Percentiles rank a stretch among this genome's conserved stretches.
Evolutionary conservation across 1,140 invertebrate genomes (phyloP).

Genomic region (Lepidostoma basale): DNA sequence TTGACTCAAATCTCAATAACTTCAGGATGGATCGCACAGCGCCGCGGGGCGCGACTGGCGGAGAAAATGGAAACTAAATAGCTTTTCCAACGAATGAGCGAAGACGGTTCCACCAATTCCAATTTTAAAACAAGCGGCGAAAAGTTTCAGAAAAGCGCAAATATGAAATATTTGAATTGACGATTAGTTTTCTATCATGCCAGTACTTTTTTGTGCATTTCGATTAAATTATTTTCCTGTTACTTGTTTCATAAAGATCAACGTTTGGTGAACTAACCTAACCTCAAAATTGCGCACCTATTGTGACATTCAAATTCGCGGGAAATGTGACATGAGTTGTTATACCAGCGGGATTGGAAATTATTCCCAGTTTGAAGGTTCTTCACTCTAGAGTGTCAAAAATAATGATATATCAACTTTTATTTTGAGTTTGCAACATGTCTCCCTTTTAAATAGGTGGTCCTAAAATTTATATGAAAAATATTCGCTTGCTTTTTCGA

Average conservation of each 20-base stretch:
- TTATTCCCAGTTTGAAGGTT: background rate
- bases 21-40: background rate
- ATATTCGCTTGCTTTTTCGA: no score
- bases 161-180: background rate
- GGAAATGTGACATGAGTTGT: constrained; percentile 18
- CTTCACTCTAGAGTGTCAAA: background rate
- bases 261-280: constrained; percentile 10
- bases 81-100: constrained; percentile 18
- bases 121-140: background rate
- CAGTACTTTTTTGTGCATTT: background rate
- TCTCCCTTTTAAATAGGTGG: no score
- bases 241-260: background rate
- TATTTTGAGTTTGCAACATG: background rate
- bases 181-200: background rate
- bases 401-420: background rate
- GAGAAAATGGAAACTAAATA: constrained; percentile 24
- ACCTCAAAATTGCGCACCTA: constrained; percentile 11
- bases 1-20: background rate
- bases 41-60: constrained; percentile 28
- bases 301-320: constrained; percentile 28
- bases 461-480: no score
- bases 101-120: background rate
- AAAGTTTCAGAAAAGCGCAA: background rate
- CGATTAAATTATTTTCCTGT: background rate
- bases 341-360: background rate